phyloP scores from a whole-genome alignment of 2,888 invertebrate species.

The Aphodius granarius region DNA sequence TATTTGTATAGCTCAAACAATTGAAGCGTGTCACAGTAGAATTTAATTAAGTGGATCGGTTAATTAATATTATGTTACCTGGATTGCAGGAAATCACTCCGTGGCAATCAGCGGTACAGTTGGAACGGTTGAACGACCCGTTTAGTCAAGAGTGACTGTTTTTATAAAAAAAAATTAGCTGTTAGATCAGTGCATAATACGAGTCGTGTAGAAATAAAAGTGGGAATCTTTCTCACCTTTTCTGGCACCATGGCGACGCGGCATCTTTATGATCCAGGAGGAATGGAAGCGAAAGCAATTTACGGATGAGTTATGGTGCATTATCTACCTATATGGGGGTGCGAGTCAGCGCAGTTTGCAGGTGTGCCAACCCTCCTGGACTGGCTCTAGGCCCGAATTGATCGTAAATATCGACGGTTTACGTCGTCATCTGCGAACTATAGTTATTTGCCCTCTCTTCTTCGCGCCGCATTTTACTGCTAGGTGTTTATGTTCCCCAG shows the following conservation, averaged over 20 bases:
- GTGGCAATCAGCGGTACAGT: too few species aligned
- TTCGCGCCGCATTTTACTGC: neutral
- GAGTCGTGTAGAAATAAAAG: too few species aligned
- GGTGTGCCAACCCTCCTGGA: slow-evolving; percentile 49
- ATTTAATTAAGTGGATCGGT: neutral
- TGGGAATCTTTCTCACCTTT: too few species aligned
- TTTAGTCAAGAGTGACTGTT: too few species aligned
- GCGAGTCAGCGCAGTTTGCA: slow-evolving; percentile 50
- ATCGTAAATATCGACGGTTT: slow-evolving; percentile 55
- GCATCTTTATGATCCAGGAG: slow-evolving; percentile 52
- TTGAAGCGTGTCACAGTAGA: neutral
- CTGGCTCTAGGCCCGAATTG: slow-evolving; percentile 46
- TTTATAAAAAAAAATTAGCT: too few species aligned
- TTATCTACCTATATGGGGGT: slow-evolving; percentile 52
- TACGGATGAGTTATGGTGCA: slow-evolving; percentile 53
- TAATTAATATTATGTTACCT: neutral
- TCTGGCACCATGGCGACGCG: slow-evolving; percentile 27
- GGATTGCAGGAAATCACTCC: neutral
- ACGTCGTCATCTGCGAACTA: slow-evolving; percentile 55
- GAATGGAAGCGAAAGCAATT: slow-evolving; percentile 55
- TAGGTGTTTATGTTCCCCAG: neutral
- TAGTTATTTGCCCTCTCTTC: slow-evolving; percentile 23
- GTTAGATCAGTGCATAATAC: too few species aligned
- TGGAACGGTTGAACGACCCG: too few species aligned
- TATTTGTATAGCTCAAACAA: neutral